Conservation (phyloP, 2,888 invertebrate species). For the Alsophila aescularia region DNA sequence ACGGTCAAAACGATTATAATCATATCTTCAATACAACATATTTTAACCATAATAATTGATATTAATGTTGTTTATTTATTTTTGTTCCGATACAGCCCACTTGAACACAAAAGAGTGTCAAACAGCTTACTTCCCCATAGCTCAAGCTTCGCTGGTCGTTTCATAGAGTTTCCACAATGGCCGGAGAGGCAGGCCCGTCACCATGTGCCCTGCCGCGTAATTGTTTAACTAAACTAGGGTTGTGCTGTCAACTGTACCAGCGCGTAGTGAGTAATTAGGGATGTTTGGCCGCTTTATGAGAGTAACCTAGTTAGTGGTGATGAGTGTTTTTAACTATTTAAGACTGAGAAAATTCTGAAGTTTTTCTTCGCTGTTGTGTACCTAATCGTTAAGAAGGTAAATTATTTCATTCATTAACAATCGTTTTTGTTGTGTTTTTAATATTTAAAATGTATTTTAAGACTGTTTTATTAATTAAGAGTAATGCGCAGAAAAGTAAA, state of each 20-base stretch:
- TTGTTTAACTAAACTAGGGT: conserved; percentile 83
- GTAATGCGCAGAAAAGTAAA: too few species aligned
- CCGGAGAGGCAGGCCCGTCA: conserved; percentile 75
- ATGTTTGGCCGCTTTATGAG: conserved; percentile 33
- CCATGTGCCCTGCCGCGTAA: conserved; percentile 81
- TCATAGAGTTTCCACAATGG: conserved; percentile 77
- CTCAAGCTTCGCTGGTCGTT: conserved; percentile 52
- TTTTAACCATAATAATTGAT: too few species aligned
- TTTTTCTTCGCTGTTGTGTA: too few species aligned
- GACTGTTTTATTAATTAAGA: too few species aligned
- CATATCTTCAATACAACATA: too few species aligned
- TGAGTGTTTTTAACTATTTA: not conserved
- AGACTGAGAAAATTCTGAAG: not conserved
- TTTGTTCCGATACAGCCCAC: not conserved
- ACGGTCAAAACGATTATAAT: too few species aligned
- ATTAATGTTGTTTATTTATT: not conserved
- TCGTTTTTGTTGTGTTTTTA: too few species aligned
- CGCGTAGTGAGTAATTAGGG: conserved; percentile 61
- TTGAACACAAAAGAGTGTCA: conserved; percentile 15
- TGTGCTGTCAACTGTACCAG: conserved; percentile 80
- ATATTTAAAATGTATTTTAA: too few species aligned
- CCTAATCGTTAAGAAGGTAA: too few species aligned
- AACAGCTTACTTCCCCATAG: conserved; percentile 35
- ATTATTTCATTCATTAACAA: too few species aligned
- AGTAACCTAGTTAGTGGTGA: not conserved